These are phyloP conservation scores for Lucifuga dentata DNA, from an alignment of 2,113 vertebrate genomes.

Conservation along the genomic window DNA sequence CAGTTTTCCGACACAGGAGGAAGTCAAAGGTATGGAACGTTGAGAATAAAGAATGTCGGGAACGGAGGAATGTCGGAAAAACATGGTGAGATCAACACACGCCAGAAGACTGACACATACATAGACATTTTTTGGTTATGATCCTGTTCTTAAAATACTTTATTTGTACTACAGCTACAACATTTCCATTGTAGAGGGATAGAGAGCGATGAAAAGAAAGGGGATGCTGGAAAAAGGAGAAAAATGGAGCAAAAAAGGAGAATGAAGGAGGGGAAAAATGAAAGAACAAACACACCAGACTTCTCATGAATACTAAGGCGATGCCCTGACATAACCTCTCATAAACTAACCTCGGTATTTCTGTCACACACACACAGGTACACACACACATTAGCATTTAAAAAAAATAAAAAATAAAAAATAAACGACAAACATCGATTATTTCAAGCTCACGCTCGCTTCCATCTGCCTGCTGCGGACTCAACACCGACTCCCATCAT, in stretches of 20 bases:
- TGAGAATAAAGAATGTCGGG: slow-evolving; percentile 38
- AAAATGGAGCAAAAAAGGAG: not conserved
- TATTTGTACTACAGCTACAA: no score
- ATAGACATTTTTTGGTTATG: no score
- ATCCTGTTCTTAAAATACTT: no score
- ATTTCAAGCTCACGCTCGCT: not conserved
- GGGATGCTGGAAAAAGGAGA: no score
- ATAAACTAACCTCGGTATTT: not conserved
- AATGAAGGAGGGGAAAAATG: not conserved
- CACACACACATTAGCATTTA: not conserved
- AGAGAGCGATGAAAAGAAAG: no score
- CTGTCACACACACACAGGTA: not conserved
- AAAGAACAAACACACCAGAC: not conserved
- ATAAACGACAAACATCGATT: not conserved
- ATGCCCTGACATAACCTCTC: not conserved
- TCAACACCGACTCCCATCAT: not conserved
- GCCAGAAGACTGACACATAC: no score
- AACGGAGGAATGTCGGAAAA: not conserved
- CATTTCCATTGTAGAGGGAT: not conserved
- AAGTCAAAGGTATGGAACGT: not conserved
- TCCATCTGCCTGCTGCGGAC: not conserved
- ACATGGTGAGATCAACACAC: slow-evolving; percentile 8
- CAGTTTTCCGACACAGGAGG: slow-evolving; percentile 29
- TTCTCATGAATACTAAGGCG: slow-evolving; percentile 21
- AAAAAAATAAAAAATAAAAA: no score